Evolutionary conservation across 92 coral and sea anemone species (phyloP).

Genomic region (Virgularia gustaviana): DNA sequence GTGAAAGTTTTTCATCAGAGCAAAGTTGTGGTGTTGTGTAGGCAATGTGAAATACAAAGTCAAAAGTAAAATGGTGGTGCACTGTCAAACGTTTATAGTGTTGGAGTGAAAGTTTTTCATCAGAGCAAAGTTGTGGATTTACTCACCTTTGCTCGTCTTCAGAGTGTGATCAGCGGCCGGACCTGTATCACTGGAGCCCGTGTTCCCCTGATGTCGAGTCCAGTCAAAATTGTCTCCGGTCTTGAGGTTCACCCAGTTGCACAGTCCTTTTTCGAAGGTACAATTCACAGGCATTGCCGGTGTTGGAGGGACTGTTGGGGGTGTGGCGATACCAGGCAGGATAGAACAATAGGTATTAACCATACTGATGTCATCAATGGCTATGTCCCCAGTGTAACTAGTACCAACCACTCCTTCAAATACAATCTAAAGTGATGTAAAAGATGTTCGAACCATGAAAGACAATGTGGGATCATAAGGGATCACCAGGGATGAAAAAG

Average conservation of each 20-base stretch:
- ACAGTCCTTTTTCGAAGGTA: conserved; percentile 82
- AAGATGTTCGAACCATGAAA: neutral
- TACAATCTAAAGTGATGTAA: conserved; percentile 55
- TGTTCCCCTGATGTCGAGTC: conserved; percentile 77
- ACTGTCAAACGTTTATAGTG: no score
- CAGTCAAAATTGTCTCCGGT: conserved; percentile 86
- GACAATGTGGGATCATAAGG: no score
- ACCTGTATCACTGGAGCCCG: conserved; percentile 74
- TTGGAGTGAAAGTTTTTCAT: no score
- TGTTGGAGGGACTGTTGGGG: conserved; percentile 92
- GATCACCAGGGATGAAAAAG: no score
- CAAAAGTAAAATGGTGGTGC: no score
- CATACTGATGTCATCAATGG: conserved; percentile 79
- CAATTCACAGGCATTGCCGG: conserved; percentile 93
- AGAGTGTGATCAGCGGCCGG: conserved; percentile 84
- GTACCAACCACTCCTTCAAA: conserved; percentile 87
- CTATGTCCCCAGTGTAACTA: conserved; percentile 82
- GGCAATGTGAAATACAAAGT: no score
- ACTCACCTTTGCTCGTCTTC: conserved; percentile 64
- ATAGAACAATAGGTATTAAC: conserved; percentile 63
- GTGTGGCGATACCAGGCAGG: conserved; percentile 73
- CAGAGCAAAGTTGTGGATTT: neutral
- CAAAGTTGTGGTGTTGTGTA: no score
- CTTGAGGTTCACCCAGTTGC: conserved; percentile 80
- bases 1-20: no score